phyloP scores from a whole-genome alignment of 2,113 vertebrate species.

The Casuarius casuarius region DNA sequence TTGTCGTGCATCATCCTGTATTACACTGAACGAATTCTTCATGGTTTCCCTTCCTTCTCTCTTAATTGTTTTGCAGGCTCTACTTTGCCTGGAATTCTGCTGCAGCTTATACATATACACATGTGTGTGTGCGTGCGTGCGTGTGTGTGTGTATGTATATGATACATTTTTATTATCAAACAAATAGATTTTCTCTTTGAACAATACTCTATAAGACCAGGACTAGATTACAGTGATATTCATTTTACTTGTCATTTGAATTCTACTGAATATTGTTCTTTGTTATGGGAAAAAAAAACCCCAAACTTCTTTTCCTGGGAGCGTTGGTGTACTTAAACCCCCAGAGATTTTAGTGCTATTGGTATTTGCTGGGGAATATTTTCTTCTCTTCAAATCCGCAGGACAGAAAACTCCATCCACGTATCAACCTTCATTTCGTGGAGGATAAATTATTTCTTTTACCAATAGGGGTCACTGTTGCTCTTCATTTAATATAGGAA shows the following conservation, averaged over 20 bases:
- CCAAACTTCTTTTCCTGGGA: background rate
- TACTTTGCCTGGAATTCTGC: background rate
- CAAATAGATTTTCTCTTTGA: background rate
- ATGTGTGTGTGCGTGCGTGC: rapidly evolving
- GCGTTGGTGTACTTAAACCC: background rate
- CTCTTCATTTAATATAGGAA: conserved; percentile 36
- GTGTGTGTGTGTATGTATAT: rapidly evolving
- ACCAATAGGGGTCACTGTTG: conserved; percentile 78
- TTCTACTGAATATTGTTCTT: background rate
- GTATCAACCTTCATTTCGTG: background rate
- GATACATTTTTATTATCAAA: background rate
- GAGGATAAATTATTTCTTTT: background rate
- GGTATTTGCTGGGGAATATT: background rate
- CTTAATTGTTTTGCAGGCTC: background rate
- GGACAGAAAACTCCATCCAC: background rate
- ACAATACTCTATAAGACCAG: background rate
- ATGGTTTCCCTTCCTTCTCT: background rate
- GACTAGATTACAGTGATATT: background rate
- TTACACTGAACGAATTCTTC: background rate
- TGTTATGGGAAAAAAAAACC: background rate
- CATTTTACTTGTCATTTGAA: background rate
- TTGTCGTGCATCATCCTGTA: background rate
- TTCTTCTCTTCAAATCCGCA: background rate
- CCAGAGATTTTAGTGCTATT: background rate
- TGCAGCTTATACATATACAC: background rate